phyloP scores from a whole-genome alignment of 2,113 vertebrate species.

The Erinaceus europaeus region DNA sequence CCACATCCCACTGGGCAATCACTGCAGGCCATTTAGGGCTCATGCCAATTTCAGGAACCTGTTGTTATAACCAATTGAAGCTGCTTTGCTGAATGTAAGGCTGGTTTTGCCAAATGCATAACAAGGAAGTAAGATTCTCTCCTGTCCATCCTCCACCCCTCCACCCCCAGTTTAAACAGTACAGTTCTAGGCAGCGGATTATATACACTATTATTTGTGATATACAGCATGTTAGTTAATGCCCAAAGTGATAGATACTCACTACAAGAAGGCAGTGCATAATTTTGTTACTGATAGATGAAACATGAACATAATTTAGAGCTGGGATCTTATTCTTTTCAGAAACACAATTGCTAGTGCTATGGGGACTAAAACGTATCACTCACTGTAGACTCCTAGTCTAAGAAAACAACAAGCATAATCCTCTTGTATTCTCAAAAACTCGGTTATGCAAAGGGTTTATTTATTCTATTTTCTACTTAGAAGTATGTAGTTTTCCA shows the following conservation, averaged over 20 bases:
- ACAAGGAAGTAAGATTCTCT: conserved; percentile 42
- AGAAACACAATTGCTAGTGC: conserved; percentile 48
- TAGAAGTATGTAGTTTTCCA: not conserved
- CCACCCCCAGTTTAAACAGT: conserved; percentile 43
- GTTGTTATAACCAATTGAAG: not conserved
- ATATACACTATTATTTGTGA: conserved; percentile 44
- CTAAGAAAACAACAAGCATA: conserved; percentile 57
- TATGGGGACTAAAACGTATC: not conserved
- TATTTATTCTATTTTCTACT: not conserved
- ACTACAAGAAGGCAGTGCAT: conserved; percentile 61
- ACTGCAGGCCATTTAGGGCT: not conserved
- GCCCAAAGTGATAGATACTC: conserved; percentile 50
- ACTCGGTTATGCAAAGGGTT: conserved; percentile 26
- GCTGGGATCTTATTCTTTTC: conserved; percentile 26
- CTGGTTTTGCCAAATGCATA: conserved; percentile 49
- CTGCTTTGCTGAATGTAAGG: not conserved
- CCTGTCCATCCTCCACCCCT: too few species aligned
- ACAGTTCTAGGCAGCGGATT: conserved; percentile 24
- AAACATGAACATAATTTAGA: conserved; percentile 50
- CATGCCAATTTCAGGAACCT: conserved; percentile 39
- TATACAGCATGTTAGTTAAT: conserved; percentile 39
- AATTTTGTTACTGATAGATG: conserved; percentile 51
- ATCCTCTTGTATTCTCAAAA: conserved; percentile 48
- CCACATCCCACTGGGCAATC: conserved; percentile 9
- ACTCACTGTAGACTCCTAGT: conserved; percentile 29